Evolutionary conservation across 2,797 vertebrate genomes (phyloP).

Genomic region (Eulemur rubriventer): DNA sequence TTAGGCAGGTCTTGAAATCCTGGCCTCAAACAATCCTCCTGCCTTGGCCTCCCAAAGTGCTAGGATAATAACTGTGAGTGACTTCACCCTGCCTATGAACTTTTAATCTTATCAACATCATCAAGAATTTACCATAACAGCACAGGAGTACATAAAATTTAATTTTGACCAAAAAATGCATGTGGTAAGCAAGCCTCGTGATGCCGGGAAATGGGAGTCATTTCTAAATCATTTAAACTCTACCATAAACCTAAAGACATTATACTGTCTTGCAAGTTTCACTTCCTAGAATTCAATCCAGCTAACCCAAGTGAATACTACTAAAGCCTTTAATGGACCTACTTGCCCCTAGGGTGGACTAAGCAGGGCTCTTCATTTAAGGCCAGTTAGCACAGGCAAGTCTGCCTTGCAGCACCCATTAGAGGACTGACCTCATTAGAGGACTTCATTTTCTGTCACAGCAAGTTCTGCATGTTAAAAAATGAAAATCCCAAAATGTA

Average conservation of each 20-base stretch:
- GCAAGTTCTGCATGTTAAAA: conserved; percentile 55
- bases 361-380: conserved; percentile 51
- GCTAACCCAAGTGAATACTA: neutral
- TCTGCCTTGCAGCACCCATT: neutral
- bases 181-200: neutral
- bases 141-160: neutral
- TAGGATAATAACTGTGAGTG: neutral
- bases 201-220: neutral
- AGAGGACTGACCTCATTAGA: conserved; percentile 59
- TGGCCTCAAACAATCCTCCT: neutral
- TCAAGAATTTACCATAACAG: neutral
- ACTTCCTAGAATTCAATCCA: neutral
- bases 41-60: neutral
- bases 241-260: neutral
- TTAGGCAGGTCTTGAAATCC: neutral
- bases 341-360: neutral
- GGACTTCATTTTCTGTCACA: conserved; percentile 53
- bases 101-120: neutral
- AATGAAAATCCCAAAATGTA: conserved; percentile 50
- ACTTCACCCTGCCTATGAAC: neutral
- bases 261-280: neutral
- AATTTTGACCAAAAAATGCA: neutral
- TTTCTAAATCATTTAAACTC: conserved; percentile 9
- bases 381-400: conserved; percentile 56
- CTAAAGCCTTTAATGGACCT: neutral